Evolutionary conservation across 2,113 vertebrate genomes (phyloP).

Genomic region (Riparia riparia): DNA sequence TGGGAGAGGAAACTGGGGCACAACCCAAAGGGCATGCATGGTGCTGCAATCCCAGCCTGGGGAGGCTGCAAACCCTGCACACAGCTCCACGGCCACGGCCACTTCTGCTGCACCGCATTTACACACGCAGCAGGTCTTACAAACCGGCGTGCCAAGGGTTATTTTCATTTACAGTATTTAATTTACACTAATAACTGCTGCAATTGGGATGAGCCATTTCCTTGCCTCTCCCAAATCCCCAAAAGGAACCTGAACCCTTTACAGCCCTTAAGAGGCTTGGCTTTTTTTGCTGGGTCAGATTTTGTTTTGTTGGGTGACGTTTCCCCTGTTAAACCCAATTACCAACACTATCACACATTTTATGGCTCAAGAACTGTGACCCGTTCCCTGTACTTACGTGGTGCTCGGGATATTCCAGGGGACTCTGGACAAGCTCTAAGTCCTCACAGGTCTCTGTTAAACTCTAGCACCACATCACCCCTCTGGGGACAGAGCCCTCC

Average conservation of each 20-base stretch:
- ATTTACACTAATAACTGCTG: background rate
- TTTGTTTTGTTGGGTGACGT: background rate
- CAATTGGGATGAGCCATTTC: background rate
- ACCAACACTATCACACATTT: background rate
- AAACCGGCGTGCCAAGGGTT: background rate
- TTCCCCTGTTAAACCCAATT: fast-evolving
- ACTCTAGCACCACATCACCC: fast-evolving
- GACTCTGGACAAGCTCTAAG: background rate
- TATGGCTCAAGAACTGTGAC: background rate
- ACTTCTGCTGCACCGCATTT: background rate
- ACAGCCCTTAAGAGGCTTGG: background rate
- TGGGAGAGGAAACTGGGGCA: background rate
- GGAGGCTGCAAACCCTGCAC: background rate
- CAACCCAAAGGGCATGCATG: background rate
- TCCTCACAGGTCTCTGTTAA: background rate
- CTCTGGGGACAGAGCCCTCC: background rate
- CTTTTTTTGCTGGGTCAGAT: background rate
- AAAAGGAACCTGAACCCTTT: background rate
- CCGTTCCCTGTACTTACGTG: background rate
- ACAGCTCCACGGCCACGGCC: background rate
- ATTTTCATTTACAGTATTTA: background rate
- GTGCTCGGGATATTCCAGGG: background rate
- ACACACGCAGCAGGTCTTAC: background rate
- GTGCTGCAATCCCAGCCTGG: background rate
- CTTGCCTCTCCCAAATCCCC: background rate